Evolutionary conservation across 2,888 invertebrate genomes (phyloP), one percentile per base, ranked within the genome.

Genomic region (Tridacna gigas): DNA sequence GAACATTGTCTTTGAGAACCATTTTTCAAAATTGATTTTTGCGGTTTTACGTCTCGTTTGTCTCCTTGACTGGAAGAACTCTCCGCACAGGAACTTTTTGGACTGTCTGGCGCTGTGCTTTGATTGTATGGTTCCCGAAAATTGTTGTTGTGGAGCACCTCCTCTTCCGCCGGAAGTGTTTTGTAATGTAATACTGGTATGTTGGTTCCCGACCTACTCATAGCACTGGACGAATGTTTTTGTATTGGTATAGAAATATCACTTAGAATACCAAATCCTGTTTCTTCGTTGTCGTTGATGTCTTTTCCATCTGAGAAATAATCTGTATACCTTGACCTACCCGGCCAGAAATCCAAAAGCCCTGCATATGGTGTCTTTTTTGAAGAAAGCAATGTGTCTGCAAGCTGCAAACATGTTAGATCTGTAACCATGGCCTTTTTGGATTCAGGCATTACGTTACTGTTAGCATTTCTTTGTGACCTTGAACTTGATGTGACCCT

Each of bases 1-100:
- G 51, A 61, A 63, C n/a, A 63, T 26, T 47, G 28, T 56, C 77
- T 77, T 4, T 25, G 37, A 28, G 15, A n/a, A 61, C 77, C 75
- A 60, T 82, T 86, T 63, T 86, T 86, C 28, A 86, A 60, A 45
- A 86, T 86, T 12, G 86, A 86, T 74, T 83, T 86, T 69, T 86
- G 83, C n/a, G 86, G 86, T 80, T 79, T 80, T 22, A 61, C 11
- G 13, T 20, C 9, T 9, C 20, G 18, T 18, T 48, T 45, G 7
- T 74, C 61, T 28, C 20, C 56, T 28, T 11, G 37, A 48, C 9
- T 47, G 0, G 20, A 18, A 0, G 45, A 9, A 18, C 47, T 20
- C 13, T 25, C 63, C 22, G 22, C 26, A 13, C 63, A 3, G 25
- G 22, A 63, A 20, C 47, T 45, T n/a, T 20, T 18, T 18, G 0